Base-by-base conservation (phyloP, 2,888 invertebrate species). In the Rhingia rostrata region DNA sequence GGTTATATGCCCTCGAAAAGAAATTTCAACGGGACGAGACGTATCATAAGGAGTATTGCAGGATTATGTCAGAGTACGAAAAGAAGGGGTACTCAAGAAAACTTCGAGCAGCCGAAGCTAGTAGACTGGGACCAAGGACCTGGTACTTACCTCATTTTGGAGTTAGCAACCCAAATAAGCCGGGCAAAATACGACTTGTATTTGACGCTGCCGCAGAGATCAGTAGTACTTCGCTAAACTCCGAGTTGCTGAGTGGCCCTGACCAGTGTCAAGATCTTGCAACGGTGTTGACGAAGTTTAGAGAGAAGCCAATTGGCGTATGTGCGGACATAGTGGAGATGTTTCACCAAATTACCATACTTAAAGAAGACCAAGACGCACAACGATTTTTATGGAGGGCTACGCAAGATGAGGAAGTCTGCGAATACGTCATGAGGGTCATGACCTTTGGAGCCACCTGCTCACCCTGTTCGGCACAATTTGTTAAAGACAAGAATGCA, bases 1-100 rank as follows among this genome's bases (percentile, higher is more conserved):
- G 86, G 35, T 14, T 86, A 9, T 6, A 66, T 39, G 63, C 69
- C 12, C 45, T 87, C 9, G 87, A 87, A 63, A 82, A 41, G 37
- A 86, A 82, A 45, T 70, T 86, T 14, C 10, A 67, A 2, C 61
- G 47, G 37, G 64, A 87, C 45, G 45, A 61, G 10, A 64, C 66
- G n/a, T 86, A 67, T 33, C 54, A 30, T 30, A 37, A 47, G 32
- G 74, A 75, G 51, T 87, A 83, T 54, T 74, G 43, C 6, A 39
- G 69, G 3, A 70, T 85, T 22, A 66, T 87, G 10, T n/a, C 73
- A 22, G 22, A 22, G 22, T 22, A 22, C 22, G 22, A 22, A 22
- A 22, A 22, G 22, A 22, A 22, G 22, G 22, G 22, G 22, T 22
- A 22, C 22, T 22, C 22, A 1, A 22, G 22, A 22, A 22, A 22